A percentile compares a stretch with the other conserved stretches of the same genome.
These are phyloP conservation scores for Condylostylus longicornis DNA, from an alignment of 1,140 invertebrate genomes.

Conservation along the genomic window DNA sequence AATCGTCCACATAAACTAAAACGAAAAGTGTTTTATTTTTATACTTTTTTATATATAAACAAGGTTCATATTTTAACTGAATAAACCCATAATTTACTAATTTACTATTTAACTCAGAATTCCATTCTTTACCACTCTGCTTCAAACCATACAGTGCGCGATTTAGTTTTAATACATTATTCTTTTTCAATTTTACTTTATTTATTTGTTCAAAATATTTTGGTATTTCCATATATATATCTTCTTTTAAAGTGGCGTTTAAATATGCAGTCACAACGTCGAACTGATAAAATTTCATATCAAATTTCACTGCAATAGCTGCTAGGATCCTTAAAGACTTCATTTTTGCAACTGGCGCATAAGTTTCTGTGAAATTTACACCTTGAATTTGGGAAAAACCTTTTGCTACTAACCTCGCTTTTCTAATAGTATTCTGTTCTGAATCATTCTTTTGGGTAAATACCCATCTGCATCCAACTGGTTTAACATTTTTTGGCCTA, in stretches of 20 bases:
- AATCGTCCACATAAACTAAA: neutral
- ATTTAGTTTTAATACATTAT: constrained; percentile 13
- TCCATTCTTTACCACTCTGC: constrained; percentile 29
- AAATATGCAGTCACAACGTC: constrained; percentile 29
- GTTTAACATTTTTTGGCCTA: constrained; percentile 11
- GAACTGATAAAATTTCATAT: constrained; percentile 10
- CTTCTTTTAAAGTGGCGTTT: constrained; percentile 28
- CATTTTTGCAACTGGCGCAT: constrained; percentile 12
- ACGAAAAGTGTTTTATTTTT: neutral
- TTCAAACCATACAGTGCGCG: constrained; percentile 32
- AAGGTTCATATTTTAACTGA: neutral
- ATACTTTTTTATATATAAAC: neutral
- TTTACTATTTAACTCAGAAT: neutral
- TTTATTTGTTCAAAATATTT: constrained; percentile 7
- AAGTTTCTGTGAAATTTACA: constrained; percentile 8
- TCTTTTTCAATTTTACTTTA: constrained; percentile 12
- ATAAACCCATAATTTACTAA: neutral
- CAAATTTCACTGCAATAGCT: constrained; percentile 2
- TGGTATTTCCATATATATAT: constrained; percentile 18
- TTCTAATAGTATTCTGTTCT: constrained; percentile 11
- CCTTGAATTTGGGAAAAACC: constrained; percentile 8
- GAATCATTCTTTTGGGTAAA: constrained; percentile 13
- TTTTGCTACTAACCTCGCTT: constrained; percentile 15
- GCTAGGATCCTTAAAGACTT: constrained; percentile 13
- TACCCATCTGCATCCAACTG: constrained; percentile 8